A percentile compares a stretch with the other conserved stretches of the same genome.
These are phyloP conservation scores for Stegastes partitus DNA, from an alignment of 2,113 vertebrate species.

Conservation along the genomic window DNA sequence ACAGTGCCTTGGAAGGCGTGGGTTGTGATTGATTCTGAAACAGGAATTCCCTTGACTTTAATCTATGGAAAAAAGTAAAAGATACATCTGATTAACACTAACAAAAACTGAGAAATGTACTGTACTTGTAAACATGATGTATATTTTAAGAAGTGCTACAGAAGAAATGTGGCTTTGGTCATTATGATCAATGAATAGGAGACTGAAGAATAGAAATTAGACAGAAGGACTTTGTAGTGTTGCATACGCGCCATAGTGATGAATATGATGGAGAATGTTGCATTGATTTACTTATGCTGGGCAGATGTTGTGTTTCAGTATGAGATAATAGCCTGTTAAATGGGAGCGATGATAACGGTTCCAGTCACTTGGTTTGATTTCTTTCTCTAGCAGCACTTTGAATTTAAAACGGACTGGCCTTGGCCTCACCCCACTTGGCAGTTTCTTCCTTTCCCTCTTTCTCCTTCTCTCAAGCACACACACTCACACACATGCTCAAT, in stretches of 20 bases:
- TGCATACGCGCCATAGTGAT: neutral
- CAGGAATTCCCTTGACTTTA: conserved; percentile 1
- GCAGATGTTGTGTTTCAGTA: conserved; percentile 28
- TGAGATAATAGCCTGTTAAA: conserved; percentile 50
- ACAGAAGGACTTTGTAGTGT: neutral
- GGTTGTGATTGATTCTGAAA: conserved; percentile 31
- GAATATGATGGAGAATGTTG: conserved; percentile 8
- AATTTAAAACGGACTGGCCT: conserved; percentile 34
- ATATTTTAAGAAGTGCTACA: neutral
- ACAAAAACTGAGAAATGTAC: neutral
- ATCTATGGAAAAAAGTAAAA: neutral
- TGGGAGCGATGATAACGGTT: conserved; percentile 34
- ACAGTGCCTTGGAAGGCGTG: neutral
- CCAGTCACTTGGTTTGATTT: conserved; percentile 49
- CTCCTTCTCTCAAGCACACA: neutral
- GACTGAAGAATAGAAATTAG: conserved; percentile 9
- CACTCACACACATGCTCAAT: neutral
- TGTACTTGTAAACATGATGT: neutral
- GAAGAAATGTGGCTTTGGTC: neutral
- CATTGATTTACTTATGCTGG: conserved; percentile 22
- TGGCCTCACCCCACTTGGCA: conserved; percentile 34
- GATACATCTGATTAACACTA: neutral
- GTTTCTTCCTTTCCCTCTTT: neutral
- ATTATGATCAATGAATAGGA: conserved; percentile 3
- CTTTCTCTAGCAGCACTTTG: conserved; percentile 43